Base-by-base conservation (phyloP, 2,888 invertebrate species). In the Xestia ashworthii region DNA sequence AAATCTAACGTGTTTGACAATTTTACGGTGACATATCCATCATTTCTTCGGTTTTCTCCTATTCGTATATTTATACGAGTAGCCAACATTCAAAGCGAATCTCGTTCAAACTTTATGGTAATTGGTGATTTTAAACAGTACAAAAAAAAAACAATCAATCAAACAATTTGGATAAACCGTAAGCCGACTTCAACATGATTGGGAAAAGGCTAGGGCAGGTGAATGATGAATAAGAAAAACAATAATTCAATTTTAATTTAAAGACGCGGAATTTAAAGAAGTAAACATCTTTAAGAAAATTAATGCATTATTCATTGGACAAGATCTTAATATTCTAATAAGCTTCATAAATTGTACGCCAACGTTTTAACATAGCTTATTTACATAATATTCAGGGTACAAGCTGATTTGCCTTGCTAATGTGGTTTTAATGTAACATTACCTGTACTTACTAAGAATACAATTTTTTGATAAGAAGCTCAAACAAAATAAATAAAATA, bases 341-440 rank as follows among this genome's bases (percentile, higher is more conserved):
- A n/a, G 41, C n/a, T 44, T 65, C 65, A 65, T 65, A 44, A 65
- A 44, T 65, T 65, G 22, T 65, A 65, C 9, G 3, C 16, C n/a
- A 65, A 25, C n/a, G 4, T 44, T 44, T 25, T 16, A 44, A 44
- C 65, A 25, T 16, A 44, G 44, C 65, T 65, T 65, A 65, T 65
- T 65, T 65, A 8, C 65, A 65, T 65, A 65, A 65, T 65, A 65
- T 65, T 65, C 44, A 44, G 44, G 6, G 65, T 65, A 44, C 44
- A 74, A 38, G 4, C 60, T 71, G 11, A 58, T 78, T 78, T 64
- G 46, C 25, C 25, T 77, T 76, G 53, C 25, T 64, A 76, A 77
- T 76, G 76, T 62, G 32, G 25, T 46, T 67, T 53, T 25, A 53
- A 38, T 76, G 67, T n/a, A 53, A 46, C 25, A 53, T 11, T 22